Evolutionary conservation across 64 coral and sea anemone species (phyloP), one percentile per base, ranked within the genome.

Genomic region (Dendrophyllia cribrosa): DNA sequence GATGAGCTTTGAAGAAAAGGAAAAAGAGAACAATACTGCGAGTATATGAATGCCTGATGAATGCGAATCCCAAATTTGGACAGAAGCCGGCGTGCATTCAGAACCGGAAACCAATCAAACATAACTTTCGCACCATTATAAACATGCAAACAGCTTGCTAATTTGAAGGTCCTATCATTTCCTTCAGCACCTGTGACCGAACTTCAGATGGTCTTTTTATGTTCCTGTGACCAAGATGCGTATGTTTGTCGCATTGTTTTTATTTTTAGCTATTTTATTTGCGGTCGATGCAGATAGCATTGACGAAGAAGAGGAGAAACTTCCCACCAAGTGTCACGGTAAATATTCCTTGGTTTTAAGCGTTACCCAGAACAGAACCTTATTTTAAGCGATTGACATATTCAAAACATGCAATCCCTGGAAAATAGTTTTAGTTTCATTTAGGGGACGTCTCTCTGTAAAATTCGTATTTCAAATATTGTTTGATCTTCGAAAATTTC

Each of bases 281-380:
- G 14, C 15, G 6, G 22, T 58, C 62, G 46, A 20, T 58, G 24
- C 3, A n/a, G 63, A 51, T 20, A 58, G 77, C 43, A 47, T 74
- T 19, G 91, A 93, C 21, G 91, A 86, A 59, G 84, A 87, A 46
- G 91, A 93, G 56, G 91, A 86, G 60, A 87, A 76, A 69, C 74
- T 93, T 26, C 91, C 91, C 43, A 93, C 91, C 4, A 93, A 87
- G 74, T 93, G 91, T 52, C 91, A 93, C 12, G 91, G 91, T 93
- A 13, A 63, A 72, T 17, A 43, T 51, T 22, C 0, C 53, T 56
- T 56, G 53, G 12, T 56, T 56, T 56, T 56, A 56, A 56, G 12
- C 53, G 12, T 56, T 56, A 7, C 53, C 53, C 7, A 56, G 5
- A 12, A 56, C 6, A 55, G 6, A 55, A 55, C 6, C 53, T 7